Conservation (phyloP, 2,113 vertebrate species). For the Cyprinus carpio region DNA sequence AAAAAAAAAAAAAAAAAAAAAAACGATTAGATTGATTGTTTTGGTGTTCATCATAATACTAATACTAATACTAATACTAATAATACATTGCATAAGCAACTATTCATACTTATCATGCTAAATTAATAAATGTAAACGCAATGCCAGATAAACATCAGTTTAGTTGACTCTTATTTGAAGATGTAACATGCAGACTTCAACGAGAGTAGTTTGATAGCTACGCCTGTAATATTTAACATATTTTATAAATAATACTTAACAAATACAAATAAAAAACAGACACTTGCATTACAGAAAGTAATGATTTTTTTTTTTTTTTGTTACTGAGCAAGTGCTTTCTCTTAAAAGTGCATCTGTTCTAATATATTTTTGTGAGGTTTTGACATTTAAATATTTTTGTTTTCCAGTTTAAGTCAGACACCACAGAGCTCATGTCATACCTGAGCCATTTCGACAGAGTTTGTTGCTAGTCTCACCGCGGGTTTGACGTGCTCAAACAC, state of each 20-base stretch:
- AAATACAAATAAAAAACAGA: not conserved
- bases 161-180: not conserved
- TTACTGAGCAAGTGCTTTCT: not conserved
- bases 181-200: not conserved
- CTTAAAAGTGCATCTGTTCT: not conserved
- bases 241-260: not conserved
- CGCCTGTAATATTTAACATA: not conserved
- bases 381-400: not conserved
- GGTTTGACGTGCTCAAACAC: conserved; percentile 91
- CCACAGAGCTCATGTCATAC: conserved; percentile 57
- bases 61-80: not conserved
- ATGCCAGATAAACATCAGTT: not conserved
- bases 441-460: conserved; percentile 66
- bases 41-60: not conserved
- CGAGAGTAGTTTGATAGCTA: not conserved
- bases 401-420: not conserved
- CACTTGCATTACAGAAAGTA: not conserved
- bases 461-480: conserved; percentile 68
- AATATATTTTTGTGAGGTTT: not conserved
- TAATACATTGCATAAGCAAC: not conserved
- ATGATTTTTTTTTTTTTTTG: no score
- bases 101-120: not conserved
- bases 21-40: not conserved
- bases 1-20: no score
- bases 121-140: not conserved